Conservation (phyloP, 1,140 invertebrate genomes). For the Formica selysi region DNA sequence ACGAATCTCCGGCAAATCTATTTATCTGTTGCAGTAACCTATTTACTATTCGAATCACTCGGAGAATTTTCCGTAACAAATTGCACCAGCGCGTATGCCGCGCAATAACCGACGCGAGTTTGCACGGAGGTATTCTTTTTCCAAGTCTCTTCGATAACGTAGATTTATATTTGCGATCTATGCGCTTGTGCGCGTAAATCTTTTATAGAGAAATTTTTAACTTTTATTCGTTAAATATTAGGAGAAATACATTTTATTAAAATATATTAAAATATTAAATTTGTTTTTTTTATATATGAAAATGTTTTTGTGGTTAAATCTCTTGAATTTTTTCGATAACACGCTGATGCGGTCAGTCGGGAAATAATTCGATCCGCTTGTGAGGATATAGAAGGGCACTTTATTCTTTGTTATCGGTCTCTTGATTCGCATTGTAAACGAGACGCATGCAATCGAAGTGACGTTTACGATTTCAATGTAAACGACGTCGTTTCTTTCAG, state of each 20-base stretch:
- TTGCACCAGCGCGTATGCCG: background rate
- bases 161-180: constrained; percentile 15
- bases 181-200: background rate
- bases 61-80: constrained; percentile 59
- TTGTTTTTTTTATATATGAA: background rate
- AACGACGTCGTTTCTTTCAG: constrained; percentile 36
- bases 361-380: constrained; percentile 1
- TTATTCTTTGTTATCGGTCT: background rate
- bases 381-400: background rate
- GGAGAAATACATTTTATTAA: background rate
- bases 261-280: background rate
- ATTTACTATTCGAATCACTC: constrained; percentile 62
- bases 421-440: constrained; percentile 60
- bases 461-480: constrained; percentile 61
- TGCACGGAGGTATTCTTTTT: constrained; percentile 12
- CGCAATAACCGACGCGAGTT: constrained; percentile 8
- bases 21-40: constrained; percentile 53
- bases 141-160: background rate
- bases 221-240: background rate
- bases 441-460: constrained; percentile 47
- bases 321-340: background rate
- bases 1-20: constrained; percentile 56
- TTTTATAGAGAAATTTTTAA: background rate
- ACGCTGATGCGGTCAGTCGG: background rate
- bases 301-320: background rate